These are phyloP conservation scores for Meloidogyne exigua DNA, from an alignment of 1,140 invertebrate genomes.

Conservation along the genomic window DNA sequence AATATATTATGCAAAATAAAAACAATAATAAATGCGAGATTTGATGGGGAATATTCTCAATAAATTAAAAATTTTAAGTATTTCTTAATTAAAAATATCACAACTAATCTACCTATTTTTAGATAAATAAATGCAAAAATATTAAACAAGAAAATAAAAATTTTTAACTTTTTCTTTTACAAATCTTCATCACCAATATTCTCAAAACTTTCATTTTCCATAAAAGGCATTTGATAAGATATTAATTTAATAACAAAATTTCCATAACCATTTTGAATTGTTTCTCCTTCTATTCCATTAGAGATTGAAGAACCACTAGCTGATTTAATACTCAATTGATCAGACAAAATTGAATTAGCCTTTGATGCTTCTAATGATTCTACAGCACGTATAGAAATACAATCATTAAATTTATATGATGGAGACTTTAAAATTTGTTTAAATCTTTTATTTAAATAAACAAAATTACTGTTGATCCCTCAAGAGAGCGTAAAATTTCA, in stretches of 20 bases:
- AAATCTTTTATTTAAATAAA: neutral
- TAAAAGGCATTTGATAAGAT: constrained; percentile 51
- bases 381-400: constrained; percentile 35
- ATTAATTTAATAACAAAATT: constrained; percentile 19
- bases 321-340: constrained; percentile 34
- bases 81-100: neutral
- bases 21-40: neutral
- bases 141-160: neutral
- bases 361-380: constrained; percentile 40
- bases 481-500: constrained; percentile 40
- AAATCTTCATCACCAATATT: constrained; percentile 40
- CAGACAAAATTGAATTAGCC: constrained; percentile 46
- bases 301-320: constrained; percentile 3
- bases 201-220: constrained; percentile 43
- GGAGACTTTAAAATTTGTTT: constrained; percentile 26
- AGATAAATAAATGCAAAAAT: neutral
- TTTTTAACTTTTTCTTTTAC: constrained; percentile 8
- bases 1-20: too few species aligned
- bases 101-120: neutral
- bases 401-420: constrained; percentile 48
- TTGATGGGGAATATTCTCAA: neutral
- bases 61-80: neutral
- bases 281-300: neutral
- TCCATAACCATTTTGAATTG: neutral
- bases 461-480: constrained; percentile 27